Conservation (phyloP, 2,888 invertebrate species). For the Lacanobia wlatinum region DNA sequence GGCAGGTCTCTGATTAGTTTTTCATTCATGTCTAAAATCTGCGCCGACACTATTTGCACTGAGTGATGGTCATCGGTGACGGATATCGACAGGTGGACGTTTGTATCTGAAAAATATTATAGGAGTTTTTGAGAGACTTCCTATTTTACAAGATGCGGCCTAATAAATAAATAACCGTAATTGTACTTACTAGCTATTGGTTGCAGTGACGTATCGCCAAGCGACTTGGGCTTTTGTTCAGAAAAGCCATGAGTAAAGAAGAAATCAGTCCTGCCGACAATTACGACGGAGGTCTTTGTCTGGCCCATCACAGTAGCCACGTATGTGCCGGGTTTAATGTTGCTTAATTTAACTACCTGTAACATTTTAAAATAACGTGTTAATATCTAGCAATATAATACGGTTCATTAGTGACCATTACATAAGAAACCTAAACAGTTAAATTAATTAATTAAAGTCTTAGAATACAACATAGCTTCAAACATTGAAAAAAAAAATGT, state of each 20-base stretch:
- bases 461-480: no score
- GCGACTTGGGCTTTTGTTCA: conserved; percentile 42
- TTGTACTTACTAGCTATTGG: conserved; percentile 60
- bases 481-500: no score
- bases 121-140: neutral
- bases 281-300: conserved; percentile 36
- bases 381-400: no score
- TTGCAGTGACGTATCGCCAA: conserved; percentile 53
- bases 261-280: conserved; percentile 64
- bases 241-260: conserved; percentile 63
- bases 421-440: no score
- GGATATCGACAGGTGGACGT: conserved; percentile 54
- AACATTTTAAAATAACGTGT: conserved; percentile 4
- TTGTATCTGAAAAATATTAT: conserved; percentile 44
- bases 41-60: conserved; percentile 47
- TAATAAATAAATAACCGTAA: neutral
- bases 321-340: conserved; percentile 48
- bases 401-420: no score
- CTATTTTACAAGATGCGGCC: neutral
- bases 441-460: no score
- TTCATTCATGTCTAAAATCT: conserved; percentile 52
- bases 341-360: conserved; percentile 50
- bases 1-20: conserved; percentile 4
- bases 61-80: conserved; percentile 51
- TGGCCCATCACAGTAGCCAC: conserved; percentile 49